phyloP scores from a whole-genome alignment of 2,888 invertebrate genomes.

The Cheiracanthium punctorium region DNA sequence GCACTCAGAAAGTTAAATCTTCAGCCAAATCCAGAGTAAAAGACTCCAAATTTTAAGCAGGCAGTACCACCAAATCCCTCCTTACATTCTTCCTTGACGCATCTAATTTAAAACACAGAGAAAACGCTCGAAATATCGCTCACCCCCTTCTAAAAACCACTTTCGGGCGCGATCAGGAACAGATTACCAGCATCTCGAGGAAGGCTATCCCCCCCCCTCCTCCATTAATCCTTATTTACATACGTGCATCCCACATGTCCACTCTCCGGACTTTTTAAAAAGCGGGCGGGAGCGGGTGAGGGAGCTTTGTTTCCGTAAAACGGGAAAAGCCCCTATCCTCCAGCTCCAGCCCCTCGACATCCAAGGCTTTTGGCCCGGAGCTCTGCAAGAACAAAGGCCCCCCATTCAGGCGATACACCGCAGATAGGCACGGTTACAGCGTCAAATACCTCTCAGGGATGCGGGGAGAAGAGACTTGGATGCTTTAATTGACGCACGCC shows the following conservation, averaged over 20 bases:
- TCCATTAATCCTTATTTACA: constrained; percentile 42
- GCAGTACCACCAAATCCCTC: no score
- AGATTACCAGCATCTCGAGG: constrained; percentile 28
- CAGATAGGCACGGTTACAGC: constrained; percentile 54
- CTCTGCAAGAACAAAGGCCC: constrained; percentile 23
- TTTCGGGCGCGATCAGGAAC: background rate
- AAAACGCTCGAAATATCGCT: background rate
- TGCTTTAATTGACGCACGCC: constrained; percentile 53
- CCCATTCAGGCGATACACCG: constrained; percentile 38
- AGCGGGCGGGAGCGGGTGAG: background rate
- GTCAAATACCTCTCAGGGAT: constrained; percentile 18
- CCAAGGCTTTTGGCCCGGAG: background rate
- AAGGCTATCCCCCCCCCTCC: constrained; percentile 29
- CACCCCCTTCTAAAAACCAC: no score
- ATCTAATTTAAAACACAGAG: background rate
- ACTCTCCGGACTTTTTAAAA: background rate
- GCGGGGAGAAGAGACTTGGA: background rate
- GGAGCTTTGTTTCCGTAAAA: background rate
- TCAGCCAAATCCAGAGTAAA: no score
- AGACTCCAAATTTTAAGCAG: no score
- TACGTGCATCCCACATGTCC: constrained; percentile 19
- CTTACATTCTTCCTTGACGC: background rate
- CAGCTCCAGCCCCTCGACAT: background rate
- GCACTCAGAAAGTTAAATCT: no score
- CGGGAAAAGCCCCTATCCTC: background rate